Percentiles rank a stretch among this genome's conserved stretches.
Conservation (phyloP, 2,113 vertebrate genomes). For the Polypterus senegalus region DNA sequence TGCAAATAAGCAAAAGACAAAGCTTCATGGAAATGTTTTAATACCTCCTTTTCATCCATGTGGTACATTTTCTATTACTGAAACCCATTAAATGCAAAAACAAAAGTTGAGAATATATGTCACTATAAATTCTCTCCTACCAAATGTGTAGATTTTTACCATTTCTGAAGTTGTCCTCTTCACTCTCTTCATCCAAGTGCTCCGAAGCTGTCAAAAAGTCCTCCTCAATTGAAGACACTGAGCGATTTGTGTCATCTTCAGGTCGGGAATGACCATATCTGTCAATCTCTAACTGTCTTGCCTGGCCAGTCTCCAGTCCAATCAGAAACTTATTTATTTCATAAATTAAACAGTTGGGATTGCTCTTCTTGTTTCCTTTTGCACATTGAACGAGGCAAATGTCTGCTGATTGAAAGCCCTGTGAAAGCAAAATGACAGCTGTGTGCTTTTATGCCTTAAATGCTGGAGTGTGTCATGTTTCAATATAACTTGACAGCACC, state of each 20-base stretch:
- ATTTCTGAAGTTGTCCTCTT: slow-evolving; percentile 63
- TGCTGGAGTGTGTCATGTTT: too few species aligned
- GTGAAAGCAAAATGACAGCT: slow-evolving; percentile 15
- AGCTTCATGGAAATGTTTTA: too few species aligned
- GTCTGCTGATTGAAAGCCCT: slow-evolving; percentile 65
- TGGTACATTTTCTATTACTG: too few species aligned
- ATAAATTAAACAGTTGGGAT: slow-evolving; percentile 67
- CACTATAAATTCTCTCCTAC: too few species aligned
- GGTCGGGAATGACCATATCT: slow-evolving; percentile 40
- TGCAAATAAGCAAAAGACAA: too few species aligned
- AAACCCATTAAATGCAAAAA: too few species aligned
- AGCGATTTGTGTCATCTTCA: slow-evolving; percentile 89
- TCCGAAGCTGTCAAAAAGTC: slow-evolving; percentile 91
- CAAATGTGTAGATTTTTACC: slow-evolving; percentile 42
- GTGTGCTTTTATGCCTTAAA: too few species aligned
- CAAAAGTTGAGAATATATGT: too few species aligned
- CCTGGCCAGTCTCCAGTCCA: slow-evolving; percentile 76
- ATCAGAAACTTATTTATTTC: slow-evolving; percentile 93
- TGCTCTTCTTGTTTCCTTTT: slow-evolving; percentile 42
- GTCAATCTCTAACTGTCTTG: slow-evolving; percentile 53
- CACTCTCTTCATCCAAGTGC: slow-evolving; percentile 81
- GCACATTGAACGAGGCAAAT: slow-evolving; percentile 79
- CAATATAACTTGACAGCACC: too few species aligned
- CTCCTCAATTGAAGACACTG: slow-evolving; percentile 87
- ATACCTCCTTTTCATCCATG: too few species aligned